These are phyloP conservation scores for Halocaridina rubra DNA, from an alignment of 2,888 invertebrate species.

Conservation along the genomic window DNA sequence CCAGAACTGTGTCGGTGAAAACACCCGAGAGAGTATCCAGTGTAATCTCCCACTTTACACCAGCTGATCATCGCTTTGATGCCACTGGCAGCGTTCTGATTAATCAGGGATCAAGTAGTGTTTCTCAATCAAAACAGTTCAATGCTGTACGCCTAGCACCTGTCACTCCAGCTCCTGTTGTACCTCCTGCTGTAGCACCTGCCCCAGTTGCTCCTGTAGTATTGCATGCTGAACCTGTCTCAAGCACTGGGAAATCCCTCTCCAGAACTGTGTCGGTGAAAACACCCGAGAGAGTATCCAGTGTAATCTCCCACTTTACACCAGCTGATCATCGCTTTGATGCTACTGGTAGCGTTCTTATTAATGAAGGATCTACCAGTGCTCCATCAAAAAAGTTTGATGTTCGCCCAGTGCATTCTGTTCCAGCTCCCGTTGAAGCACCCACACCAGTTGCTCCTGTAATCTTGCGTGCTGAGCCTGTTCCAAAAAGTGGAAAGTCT, in stretches of 20 bases:
- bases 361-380: neutral
- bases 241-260: constrained; percentile 1
- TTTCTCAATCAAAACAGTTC: neutral
- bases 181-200: neutral
- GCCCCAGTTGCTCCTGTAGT: neutral
- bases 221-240: neutral
- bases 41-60: constrained; percentile 44
- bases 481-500: neutral
- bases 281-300: constrained; percentile 19
- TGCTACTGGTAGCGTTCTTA: constrained; percentile 39
- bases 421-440: neutral
- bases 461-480: neutral
- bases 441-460: neutral
- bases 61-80: constrained; percentile 53
- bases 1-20: constrained; percentile 33
- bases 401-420: neutral
- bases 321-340: constrained; percentile 55
- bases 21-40: constrained; percentile 15
- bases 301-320: constrained; percentile 42
- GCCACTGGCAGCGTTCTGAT: constrained; percentile 44
- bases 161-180: neutral
- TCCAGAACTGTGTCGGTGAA: constrained; percentile 12
- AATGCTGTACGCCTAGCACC: neutral
- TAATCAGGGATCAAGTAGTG: neutral
- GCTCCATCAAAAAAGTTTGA: neutral